These are phyloP conservation scores for Brachionus asplanchnoidis DNA, from an alignment of 1,140 invertebrate species.

Conservation along the genomic window DNA sequence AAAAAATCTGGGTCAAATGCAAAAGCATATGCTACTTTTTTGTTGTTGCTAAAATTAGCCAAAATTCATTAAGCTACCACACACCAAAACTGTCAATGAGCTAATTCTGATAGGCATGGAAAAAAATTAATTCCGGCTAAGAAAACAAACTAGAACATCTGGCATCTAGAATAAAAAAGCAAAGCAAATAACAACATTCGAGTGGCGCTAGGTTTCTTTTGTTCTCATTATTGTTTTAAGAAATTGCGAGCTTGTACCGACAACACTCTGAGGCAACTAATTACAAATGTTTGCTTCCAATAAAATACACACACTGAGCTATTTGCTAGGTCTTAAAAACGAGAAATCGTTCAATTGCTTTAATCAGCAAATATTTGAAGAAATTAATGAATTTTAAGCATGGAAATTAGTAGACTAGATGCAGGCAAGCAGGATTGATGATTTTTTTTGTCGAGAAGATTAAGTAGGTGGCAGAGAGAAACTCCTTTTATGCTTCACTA, in stretches of 20 bases:
- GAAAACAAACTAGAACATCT: background rate
- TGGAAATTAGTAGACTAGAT: background rate
- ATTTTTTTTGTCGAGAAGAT: no score
- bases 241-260: background rate
- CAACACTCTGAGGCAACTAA: background rate
- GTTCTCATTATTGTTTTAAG: background rate
- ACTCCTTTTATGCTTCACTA: background rate
- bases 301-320: background rate
- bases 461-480: no score
- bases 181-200: background rate
- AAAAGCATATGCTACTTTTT: no score
- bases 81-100: background rate
- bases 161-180: background rate
- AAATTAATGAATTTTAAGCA: background rate
- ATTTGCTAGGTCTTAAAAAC: background rate
- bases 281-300: background rate
- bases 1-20: background rate
- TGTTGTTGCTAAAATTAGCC: no score
- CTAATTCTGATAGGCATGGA: background rate
- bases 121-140: background rate
- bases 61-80: no score
- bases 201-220: background rate
- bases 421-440: background rate
- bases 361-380: background rate
- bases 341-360: background rate